A percentile compares a stretch with the other conserved stretches of the same genome.
phyloP scores from a whole-genome alignment of 2,888 invertebrate genomes.

The Gymnosoma rotundatum region DNA sequence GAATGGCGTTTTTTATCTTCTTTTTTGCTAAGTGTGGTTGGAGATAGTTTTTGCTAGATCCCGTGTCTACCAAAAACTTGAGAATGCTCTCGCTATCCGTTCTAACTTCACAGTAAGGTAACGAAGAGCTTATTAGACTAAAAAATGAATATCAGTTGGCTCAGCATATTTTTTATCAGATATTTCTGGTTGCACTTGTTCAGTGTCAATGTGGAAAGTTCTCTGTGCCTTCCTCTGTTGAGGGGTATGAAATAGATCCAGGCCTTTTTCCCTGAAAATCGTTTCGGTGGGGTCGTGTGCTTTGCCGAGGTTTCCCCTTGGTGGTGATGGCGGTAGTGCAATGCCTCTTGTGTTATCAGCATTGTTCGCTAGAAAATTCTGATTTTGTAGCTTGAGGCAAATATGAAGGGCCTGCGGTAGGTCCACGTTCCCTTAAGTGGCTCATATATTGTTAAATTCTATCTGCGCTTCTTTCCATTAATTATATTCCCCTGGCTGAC shows the following conservation, averaged over 20 bases:
- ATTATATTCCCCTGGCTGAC: background rate
- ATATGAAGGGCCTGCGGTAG: background rate
- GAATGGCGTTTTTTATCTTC: no score
- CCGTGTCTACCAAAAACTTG: no score
- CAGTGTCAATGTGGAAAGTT: background rate
- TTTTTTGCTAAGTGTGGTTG: no score
- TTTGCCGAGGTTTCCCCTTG: background rate
- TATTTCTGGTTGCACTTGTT: background rate
- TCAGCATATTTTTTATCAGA: background rate
- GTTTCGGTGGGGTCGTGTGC: background rate
- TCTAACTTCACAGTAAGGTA: background rate
- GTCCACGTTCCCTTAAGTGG: no score
- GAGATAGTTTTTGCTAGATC: no score
- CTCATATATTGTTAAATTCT: background rate
- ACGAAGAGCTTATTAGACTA: constrained; percentile 13
- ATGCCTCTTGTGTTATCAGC: background rate
- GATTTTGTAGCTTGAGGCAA: background rate
- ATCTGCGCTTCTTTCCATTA: background rate
- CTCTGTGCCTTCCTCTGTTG: background rate
- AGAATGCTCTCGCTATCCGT: no score
- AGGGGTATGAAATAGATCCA: no score
- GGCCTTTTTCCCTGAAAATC: no score
- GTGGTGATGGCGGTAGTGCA: background rate
- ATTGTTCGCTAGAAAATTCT: background rate
- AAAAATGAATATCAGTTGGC: background rate